phyloP scores from a whole-genome alignment of 2,797 vertebrate genomes.

The Ciconia nigra region DNA sequence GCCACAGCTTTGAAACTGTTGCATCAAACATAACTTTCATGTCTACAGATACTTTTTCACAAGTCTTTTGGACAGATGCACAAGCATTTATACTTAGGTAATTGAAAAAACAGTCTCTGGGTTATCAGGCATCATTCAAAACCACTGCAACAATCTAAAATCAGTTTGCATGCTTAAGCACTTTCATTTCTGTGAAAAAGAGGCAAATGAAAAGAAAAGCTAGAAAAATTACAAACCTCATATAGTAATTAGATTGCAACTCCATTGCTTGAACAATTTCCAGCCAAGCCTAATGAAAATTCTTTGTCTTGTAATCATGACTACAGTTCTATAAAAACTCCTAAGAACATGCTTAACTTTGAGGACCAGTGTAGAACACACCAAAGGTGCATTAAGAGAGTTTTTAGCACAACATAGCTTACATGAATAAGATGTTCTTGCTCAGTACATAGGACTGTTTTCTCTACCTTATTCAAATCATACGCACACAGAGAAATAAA shows the following conservation, averaged over 20 bases:
- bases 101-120: not conserved
- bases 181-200: not conserved
- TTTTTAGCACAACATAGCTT: not conserved
- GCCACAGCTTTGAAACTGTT: not conserved
- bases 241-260: not conserved
- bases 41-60: not conserved
- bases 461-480: not conserved
- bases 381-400: not conserved
- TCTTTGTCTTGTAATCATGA: not conserved
- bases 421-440: not conserved
- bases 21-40: not conserved
- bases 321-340: not conserved
- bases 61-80: not conserved
- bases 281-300: not conserved
- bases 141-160: not conserved
- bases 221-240: not conserved
- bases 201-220: not conserved
- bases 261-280: not conserved
- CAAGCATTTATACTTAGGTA: not conserved
- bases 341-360: not conserved
- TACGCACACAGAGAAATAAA: constrained; percentile 3
- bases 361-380: not conserved
- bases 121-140: not conserved
- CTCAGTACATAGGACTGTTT: not conserved
- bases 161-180: not conserved